phyloP scores from a whole-genome alignment of 2,888 invertebrate species.

The Diloba caeruleocephala region DNA sequence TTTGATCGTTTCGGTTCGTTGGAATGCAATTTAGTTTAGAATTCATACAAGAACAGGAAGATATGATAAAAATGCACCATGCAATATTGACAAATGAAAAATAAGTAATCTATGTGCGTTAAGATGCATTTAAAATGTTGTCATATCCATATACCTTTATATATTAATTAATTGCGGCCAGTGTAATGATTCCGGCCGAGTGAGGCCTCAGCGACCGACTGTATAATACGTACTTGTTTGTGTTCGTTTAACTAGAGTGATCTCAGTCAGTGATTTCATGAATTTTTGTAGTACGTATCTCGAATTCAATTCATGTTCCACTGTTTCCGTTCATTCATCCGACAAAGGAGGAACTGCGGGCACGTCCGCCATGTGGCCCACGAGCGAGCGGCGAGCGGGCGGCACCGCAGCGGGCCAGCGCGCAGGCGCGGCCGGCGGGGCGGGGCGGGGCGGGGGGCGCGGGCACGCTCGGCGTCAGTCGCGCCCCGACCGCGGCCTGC shows the following conservation, averaged over 20 bases:
- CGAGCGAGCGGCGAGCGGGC: neutral
- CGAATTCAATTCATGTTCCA: slow-evolving; percentile 38
- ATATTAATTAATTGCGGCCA: too few species aligned
- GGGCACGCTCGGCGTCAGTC: slow-evolving; percentile 72
- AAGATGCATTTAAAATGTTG: too few species aligned
- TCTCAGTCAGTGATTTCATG: slow-evolving; percentile 15
- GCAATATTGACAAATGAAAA: too few species aligned
- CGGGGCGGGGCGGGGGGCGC: slow-evolving; percentile 52
- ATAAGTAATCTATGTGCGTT: too few species aligned
- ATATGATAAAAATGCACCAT: too few species aligned
- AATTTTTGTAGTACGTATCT: slow-evolving; percentile 32
- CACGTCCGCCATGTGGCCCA: slow-evolving; percentile 7
- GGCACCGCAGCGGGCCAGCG: slow-evolving; percentile 38
- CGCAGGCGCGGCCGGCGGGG: slow-evolving; percentile 45
- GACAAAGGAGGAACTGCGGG: slow-evolving; percentile 3
- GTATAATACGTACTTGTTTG: neutral
- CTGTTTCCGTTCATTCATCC: slow-evolving; percentile 46
- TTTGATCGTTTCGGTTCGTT: too few species aligned
- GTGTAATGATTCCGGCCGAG: too few species aligned
- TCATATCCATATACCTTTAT: too few species aligned
- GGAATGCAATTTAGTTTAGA: too few species aligned
- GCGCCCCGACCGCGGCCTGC: slow-evolving; percentile 75
- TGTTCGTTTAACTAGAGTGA: neutral
- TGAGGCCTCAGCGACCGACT: neutral
- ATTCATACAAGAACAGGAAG: too few species aligned